These are phyloP conservation scores for Hypocryptadius cinnamomeus DNA, from an alignment of 2,113 vertebrate species.

Conservation along the genomic window DNA sequence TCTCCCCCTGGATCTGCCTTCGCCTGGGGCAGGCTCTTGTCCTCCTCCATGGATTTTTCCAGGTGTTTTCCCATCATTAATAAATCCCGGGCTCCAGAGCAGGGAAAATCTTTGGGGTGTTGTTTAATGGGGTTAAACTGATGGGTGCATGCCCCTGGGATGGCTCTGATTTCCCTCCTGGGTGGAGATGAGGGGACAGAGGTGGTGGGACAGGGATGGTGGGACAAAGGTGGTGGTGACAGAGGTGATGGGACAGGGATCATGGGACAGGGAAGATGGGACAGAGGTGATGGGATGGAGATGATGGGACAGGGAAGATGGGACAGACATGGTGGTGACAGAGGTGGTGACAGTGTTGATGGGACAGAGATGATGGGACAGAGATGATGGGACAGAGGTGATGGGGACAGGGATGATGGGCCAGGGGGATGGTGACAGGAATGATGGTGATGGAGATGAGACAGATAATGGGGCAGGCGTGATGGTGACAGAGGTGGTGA, in stretches of 20 bases:
- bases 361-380: too few species aligned
- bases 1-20: background rate
- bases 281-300: background rate
- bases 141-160: background rate
- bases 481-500: too few species aligned
- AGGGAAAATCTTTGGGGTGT: background rate
- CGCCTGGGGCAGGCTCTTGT: background rate
- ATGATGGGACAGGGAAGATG: background rate
- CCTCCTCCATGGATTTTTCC: background rate
- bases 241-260: too few species aligned
- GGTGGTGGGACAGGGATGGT: background rate
- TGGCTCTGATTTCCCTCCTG: background rate
- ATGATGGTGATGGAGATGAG: too few species aligned
- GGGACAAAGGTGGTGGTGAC: too few species aligned
- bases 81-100: fast-evolving
- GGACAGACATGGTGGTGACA: background rate
- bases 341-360: background rate
- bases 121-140: background rate
- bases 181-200: background rate
- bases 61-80: background rate
- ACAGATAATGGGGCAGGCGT: too few species aligned
- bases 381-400: background rate
- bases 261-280: background rate
- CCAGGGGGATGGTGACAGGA: background rate
- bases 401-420: background rate